Conservation (phyloP, 2,797 vertebrate genomes). For the Helostoma temminkii region DNA sequence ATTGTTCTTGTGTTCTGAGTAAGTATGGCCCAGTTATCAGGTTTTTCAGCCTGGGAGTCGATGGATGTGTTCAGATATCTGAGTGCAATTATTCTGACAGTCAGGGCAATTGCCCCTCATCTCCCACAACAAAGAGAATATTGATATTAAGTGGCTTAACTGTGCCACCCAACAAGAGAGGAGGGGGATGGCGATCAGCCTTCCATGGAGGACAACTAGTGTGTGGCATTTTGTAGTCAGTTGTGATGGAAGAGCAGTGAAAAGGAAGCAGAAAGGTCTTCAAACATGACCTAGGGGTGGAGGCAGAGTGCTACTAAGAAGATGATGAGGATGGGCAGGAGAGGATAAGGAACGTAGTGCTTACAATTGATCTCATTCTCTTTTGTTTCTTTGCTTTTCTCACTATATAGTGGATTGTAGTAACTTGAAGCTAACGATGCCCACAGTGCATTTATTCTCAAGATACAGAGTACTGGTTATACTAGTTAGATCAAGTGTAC, state of each 20-base stretch:
- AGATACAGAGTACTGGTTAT: background rate
- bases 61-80: constrained; percentile 49
- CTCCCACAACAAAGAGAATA: constrained; percentile 73
- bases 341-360: constrained; percentile 18
- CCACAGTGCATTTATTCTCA: background rate
- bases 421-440: background rate
- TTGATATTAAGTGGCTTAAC: constrained; percentile 77
- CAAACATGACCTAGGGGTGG: constrained; percentile 42
- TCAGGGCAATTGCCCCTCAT: constrained; percentile 66
- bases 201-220: constrained; percentile 34
- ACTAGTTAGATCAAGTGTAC: too few relatives aligned
- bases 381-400: constrained; percentile 3
- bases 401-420: background rate
- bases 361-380: background rate
- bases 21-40: constrained; percentile 56
- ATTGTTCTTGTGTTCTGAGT: constrained; percentile 36
- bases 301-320: constrained; percentile 13
- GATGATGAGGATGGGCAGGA: constrained; percentile 2
- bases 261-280: constrained; percentile 40
- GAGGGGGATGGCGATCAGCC: constrained; percentile 46
- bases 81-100: constrained; percentile 70
- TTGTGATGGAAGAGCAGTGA: constrained; percentile 47
- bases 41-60: constrained; percentile 34
- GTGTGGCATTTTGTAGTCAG: constrained; percentile 59
- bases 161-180: constrained; percentile 47